These are phyloP conservation scores for Xenopus tropicalis DNA, from an alignment of 2,113 vertebrate genomes.

Conservation along the genomic window UCB_Xtro_10.0 CM004444.2:59855001-59855500, in stretches of 20 bases:
- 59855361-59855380: conserved; percentile 4
- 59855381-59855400: conserved; percentile 2
- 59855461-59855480: too few relatives aligned
- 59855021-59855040: not conserved
- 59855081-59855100: conserved; percentile 3
- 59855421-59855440: too few relatives aligned
- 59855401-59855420: too few relatives aligned
- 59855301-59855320: conserved; percentile 4
- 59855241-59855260: conserved; percentile 23
- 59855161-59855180: conserved; percentile 21
- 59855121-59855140: conserved; percentile 24
- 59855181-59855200: conserved; percentile 10
- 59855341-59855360: not conserved
- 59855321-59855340: not conserved
- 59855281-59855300: conserved; percentile 14
- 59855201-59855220: conserved; percentile 27
- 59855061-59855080: not conserved
- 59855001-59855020: conserved; percentile 14
- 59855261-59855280: conserved; percentile 39
- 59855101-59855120: not conserved
- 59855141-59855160: conserved; percentile 15
- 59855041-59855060: conserved; percentile 1
- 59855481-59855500: too few relatives aligned
- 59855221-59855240: conserved; percentile 16
- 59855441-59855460: too few relatives aligned